Percentiles rank a stretch among this genome's conserved stretches.
Conservation (phyloP, 2,113 vertebrate species). For the Poeciliopsis prolifica region DNA sequence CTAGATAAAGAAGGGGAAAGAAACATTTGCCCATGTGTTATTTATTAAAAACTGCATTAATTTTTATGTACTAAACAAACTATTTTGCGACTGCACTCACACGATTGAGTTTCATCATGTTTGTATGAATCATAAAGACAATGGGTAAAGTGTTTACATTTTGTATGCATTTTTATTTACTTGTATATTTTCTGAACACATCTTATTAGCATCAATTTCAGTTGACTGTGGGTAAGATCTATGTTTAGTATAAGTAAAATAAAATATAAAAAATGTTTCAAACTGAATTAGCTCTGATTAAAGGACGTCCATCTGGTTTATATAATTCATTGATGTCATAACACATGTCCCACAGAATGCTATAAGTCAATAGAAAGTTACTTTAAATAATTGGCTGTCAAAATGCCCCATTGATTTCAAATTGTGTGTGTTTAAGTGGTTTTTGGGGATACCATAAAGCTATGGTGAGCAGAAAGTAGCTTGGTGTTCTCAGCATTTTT, state of each 20-base stretch:
- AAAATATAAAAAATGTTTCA: constrained; percentile 11
- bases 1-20: not conserved
- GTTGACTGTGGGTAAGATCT: not conserved
- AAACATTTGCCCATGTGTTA: not conserved
- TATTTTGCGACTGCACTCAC: no score
- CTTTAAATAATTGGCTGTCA: no score
- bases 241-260: not conserved
- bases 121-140: no score
- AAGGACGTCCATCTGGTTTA: not conserved
- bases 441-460: no score
- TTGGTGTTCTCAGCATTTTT: constrained; percentile 64
- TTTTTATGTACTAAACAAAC: no score
- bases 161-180: not conserved
- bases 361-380: no score
- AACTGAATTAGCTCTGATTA: not conserved
- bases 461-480: constrained; percentile 45
- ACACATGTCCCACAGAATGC: no score
- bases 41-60: not conserved
- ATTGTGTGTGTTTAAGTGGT: no score
- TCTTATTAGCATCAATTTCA: not conserved
- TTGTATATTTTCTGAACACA: not conserved
- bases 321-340: no score
- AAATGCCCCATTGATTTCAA: no score
- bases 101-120: no score
- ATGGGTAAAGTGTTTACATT: not conserved